Evolutionary conservation across 2,113 vertebrate genomes (phyloP).

Genomic region (Prolemur simus): DNA sequence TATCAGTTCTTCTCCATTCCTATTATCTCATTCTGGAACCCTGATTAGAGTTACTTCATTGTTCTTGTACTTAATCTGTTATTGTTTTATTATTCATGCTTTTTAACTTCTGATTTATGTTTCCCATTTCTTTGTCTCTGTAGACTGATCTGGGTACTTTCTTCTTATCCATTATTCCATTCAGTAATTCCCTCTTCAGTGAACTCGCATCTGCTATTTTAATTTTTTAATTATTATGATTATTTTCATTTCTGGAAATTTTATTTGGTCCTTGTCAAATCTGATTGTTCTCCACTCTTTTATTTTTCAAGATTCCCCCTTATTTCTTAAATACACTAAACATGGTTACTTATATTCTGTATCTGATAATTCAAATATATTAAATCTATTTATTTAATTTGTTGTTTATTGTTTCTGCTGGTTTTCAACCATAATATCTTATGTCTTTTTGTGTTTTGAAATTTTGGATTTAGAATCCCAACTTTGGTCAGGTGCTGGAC

Average conservation of each 20-base stretch:
- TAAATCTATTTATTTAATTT: neutral
- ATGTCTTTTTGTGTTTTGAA: neutral
- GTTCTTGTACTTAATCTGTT: neutral
- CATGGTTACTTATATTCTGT: neutral
- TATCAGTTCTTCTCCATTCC: neutral
- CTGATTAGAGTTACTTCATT: neutral
- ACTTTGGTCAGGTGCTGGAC: neutral
- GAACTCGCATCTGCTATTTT: neutral
- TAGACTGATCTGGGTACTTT: neutral
- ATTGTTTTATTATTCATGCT: neutral
- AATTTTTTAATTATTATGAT: neutral
- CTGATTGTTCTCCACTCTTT: neutral
- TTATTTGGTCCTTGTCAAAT: slow-evolving; percentile 35
- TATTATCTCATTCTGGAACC: neutral
- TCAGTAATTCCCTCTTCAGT: neutral
- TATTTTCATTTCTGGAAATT: slow-evolving; percentile 13
- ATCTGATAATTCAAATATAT: neutral
- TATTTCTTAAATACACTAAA: neutral
- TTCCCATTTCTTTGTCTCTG: neutral
- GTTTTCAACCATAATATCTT: neutral
- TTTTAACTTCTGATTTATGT: neutral
- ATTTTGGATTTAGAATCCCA: neutral
- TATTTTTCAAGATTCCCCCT: neutral
- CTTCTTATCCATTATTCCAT: neutral
- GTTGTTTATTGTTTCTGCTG: neutral